Base-by-base conservation (phyloP, 2,113 vertebrate species). In the Myotis davidii region DNA sequence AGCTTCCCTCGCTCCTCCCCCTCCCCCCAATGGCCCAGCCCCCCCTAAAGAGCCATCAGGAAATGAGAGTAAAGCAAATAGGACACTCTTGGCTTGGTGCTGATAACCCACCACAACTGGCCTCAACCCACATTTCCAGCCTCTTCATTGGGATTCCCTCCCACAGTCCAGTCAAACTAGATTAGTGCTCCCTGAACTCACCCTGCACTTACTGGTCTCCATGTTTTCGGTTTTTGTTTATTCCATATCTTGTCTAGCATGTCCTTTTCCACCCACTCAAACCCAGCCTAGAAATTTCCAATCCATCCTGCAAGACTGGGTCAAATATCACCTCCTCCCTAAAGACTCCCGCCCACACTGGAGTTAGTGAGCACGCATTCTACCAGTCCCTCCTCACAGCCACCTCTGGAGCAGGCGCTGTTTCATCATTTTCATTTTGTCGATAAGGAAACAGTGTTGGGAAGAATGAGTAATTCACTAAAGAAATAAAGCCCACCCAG, bases 201-300 rank as follows among this genome's bases (percentile, higher is more conserved):
- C 12, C 72, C 90, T 29, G 1, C 29, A 48, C 64, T 73, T 59
- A 70, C 74, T 81, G 7, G 45, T 34, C 42, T 90, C 90, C 67
- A 20, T 13, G 42, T 21, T 78, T 94, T 78, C 77, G 17, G 67
- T 83, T 85, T 94, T 56, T 88, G 37, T 88, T 97, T 88, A 92
- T 52, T 87, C 37, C 70, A 0, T 59, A 20, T 25, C 23, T 96
- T 67, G 32, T 82, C 81, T 81, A 77, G 13, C 29, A 69, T 25
- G 61, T 93, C 65, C 56, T 82, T 94, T 81, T 65, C 54, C 87
- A 96, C 84, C 65, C 77, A 85, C 48, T 85, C 34, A 39, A 14
- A 78, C 42, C 42, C 81, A 74, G 82, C 72, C 70, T 78, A 64
- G 32, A 85, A 97, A 84, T 93, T 73, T 90, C 72, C 78, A 88